A percentile compares a stretch with the other conserved stretches of the same genome.
Evolutionary conservation across 2,888 invertebrate genomes (phyloP).

Genomic region (Anoplius nigerrimus): DNA sequence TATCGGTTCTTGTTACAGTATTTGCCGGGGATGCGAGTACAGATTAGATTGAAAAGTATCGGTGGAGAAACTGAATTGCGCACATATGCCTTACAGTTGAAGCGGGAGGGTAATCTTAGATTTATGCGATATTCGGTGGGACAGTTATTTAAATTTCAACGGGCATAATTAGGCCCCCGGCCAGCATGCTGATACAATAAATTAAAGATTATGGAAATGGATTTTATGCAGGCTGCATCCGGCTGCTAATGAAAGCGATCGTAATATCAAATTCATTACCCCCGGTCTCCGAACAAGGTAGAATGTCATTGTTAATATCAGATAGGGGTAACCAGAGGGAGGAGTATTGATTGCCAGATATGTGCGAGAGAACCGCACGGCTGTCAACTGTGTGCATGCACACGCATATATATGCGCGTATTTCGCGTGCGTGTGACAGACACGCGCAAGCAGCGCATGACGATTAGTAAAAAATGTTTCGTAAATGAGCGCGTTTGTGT

Average conservation of each 20-base stretch:
- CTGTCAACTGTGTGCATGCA: constrained; percentile 28
- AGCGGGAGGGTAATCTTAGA: no score
- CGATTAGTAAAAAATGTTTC: constrained; percentile 48
- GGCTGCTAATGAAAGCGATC: constrained; percentile 39
- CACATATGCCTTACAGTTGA: no score
- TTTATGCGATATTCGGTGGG: constrained; percentile 14
- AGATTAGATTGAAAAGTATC: no score
- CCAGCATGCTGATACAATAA: constrained; percentile 7
- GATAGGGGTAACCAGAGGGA: constrained; percentile 15
- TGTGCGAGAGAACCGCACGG: constrained; percentile 46
- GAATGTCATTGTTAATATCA: constrained; percentile 54
- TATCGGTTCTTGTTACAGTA: no score
- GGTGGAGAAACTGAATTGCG: no score
- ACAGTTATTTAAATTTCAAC: no score
- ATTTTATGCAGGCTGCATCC: constrained; percentile 22
- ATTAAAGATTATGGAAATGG: constrained; percentile 17
- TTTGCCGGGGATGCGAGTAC: no score
- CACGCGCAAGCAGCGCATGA: constrained; percentile 2
- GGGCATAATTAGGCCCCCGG: neutral
- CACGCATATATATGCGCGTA: constrained; percentile 9
- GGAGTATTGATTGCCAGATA: constrained; percentile 50
- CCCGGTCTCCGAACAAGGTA: constrained; percentile 33
- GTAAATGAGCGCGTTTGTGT: constrained; percentile 49
- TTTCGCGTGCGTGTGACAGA: neutral
- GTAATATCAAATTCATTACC: constrained; percentile 47